Evolutionary conservation across 1,140 invertebrate species (phyloP), one percentile per base, ranked within the genome.

Genomic region (Lepidurus packardi): DNA sequence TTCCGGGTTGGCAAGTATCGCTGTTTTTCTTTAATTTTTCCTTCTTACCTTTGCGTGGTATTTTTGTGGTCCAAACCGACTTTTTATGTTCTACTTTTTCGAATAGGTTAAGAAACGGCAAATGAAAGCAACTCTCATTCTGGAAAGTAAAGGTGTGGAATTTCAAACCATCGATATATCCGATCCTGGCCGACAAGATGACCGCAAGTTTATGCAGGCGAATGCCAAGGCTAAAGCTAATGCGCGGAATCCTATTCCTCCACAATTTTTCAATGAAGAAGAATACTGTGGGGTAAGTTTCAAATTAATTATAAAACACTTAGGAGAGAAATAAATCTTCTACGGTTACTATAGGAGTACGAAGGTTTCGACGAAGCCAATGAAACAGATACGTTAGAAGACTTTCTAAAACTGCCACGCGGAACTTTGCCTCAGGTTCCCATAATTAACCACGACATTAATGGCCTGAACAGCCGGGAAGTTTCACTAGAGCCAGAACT

Each of bases 111-210:
- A 96, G 86, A 97, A 97, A 85, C 88, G 94, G 81, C 96, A 98
- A 84, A 93, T 96, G 84, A 89, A 94, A 79, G 93, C 97, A 25
- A 85, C 93, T 78, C 94, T 97, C 90, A 95, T 97, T 83, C 86
- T 98, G 81, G 93, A 96, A 83, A 94, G 93, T 82, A 93, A 94
- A 88, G 91, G 90, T 85, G 92, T 98, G 81, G 88, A 91, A 79
- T 96, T 94, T 86, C 91, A 95, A 85, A 87, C 91, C 24, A 91
- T 98, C 81, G 96, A 98, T 85, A 97, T 98, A 82, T 93, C 95
- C 45, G 94, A 97, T 85, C 94, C 95, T 24, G 92, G 91, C 45
- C 91, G 91, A 84, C 95, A 97, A 85, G 86, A 90, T 76, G 91
- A 94, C 74, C 95, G 94, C 85, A 93, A 95, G 82, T 94, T 94